Evolutionary conservation across 2,113 vertebrate genomes (phyloP).

Genomic region (Scalopus aquaticus): DNA sequence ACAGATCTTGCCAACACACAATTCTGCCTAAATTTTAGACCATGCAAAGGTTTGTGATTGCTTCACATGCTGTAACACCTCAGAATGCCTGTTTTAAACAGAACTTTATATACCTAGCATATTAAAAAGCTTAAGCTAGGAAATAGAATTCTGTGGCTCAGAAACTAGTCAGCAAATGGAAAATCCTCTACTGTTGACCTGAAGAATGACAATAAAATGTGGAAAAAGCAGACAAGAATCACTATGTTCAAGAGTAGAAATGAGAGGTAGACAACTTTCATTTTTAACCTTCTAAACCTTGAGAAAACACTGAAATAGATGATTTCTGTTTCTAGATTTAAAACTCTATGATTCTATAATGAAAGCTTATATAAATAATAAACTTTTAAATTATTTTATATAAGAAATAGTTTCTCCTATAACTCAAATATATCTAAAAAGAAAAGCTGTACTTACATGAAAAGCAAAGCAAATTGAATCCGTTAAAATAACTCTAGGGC

Average conservation of each 20-base stretch:
- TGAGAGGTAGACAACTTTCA: not conserved
- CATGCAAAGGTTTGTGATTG: not conserved
- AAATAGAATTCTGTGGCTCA: not conserved
- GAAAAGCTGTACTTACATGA: conserved; percentile 65
- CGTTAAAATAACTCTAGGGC: conserved; percentile 72
- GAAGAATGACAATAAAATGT: not conserved
- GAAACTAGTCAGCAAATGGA: not conserved
- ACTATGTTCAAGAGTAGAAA: not conserved
- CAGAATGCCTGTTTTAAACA: not conserved
- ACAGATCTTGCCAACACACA: not conserved
- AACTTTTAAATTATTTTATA: conserved; percentile 54
- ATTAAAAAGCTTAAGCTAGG: not conserved
- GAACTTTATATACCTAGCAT: not conserved
- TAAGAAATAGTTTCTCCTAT: conserved; percentile 9
- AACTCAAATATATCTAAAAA: conserved; percentile 49
- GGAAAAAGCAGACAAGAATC: not conserved
- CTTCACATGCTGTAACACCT: not conserved
- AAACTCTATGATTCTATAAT: conserved; percentile 46
- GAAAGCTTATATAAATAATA: conserved; percentile 52
- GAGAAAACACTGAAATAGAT: not conserved
- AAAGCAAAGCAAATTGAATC: conserved; percentile 73
- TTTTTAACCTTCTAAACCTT: not conserved
- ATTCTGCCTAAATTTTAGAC: not conserved
- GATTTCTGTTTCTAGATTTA: not conserved
- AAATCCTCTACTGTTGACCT: not conserved